phyloP scores from a whole-genome alignment of 2,797 vertebrate species.

The Betta splendens region DNA sequence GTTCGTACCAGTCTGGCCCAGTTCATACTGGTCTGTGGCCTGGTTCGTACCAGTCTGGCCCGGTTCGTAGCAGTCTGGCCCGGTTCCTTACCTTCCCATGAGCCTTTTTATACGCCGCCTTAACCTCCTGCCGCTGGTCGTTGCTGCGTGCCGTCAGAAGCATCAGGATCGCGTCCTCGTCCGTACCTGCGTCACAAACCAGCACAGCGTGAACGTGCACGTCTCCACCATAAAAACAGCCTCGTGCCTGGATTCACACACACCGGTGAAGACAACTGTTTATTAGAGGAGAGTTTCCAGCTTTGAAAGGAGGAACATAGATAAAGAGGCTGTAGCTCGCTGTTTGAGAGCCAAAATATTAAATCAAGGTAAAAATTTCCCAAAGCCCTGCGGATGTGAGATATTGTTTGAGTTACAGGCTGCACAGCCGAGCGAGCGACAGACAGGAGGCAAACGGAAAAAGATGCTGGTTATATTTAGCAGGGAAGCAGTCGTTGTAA shows the following conservation, averaged over 20 bases:
- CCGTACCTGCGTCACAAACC: conserved; percentile 84
- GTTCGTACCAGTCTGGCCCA: no score
- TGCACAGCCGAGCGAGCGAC: no score
- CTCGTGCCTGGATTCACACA: conserved; percentile 9
- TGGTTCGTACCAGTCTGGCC: no score
- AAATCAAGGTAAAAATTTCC: conserved; percentile 19
- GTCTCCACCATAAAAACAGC: no score
- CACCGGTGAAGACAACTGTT: not conserved
- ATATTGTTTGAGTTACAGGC: no score
- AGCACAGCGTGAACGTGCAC: not conserved
- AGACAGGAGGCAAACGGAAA: not conserved
- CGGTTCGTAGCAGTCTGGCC: no score
- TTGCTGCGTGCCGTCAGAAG: conserved; percentile 88
- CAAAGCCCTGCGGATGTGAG: conserved; percentile 10
- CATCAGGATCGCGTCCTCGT: conserved; percentile 90
- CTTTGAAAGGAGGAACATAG: conserved; percentile 2
- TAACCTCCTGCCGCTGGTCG: conserved; percentile 91
- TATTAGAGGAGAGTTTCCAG: not conserved
- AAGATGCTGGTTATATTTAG: not conserved
- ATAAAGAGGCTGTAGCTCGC: conserved; percentile 20
- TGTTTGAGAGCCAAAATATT: not conserved
- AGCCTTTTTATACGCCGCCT: conserved; percentile 87
- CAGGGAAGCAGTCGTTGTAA: not conserved
- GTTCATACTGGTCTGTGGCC: no score
- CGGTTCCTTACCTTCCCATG: conserved; percentile 90